phyloP scores from a whole-genome alignment of 2,888 invertebrate genomes.

The Drosophila crucigera region DNA sequence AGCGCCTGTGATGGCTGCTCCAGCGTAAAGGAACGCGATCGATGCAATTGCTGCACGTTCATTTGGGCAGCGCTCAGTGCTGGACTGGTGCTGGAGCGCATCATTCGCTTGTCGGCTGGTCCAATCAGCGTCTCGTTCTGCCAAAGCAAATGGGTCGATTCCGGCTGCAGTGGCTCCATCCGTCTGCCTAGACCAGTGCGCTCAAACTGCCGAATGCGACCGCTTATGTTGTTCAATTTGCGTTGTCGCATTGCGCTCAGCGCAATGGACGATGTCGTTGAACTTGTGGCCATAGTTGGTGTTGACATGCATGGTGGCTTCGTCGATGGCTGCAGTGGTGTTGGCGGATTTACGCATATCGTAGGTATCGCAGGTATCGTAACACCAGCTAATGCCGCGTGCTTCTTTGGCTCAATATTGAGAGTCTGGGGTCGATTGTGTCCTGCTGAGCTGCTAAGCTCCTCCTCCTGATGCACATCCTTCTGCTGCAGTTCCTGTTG shows the following conservation, averaged over 20 bases:
- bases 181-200: not conserved
- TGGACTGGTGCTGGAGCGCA: slow-evolving; percentile 81
- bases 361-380: slow-evolving; percentile 59
- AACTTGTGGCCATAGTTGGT: not conserved
- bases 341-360: slow-evolving; percentile 83
- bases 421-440: slow-evolving; percentile 54
- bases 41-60: slow-evolving; percentile 83
- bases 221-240: slow-evolving; percentile 48
- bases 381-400: not conserved
- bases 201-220: slow-evolving; percentile 55
- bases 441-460: not conserved
- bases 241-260: slow-evolving; percentile 22
- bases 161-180: not conserved
- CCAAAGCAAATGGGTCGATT: slow-evolving; percentile 28
- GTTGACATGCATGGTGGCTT: slow-evolving; percentile 9
- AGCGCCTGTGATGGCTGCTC: slow-evolving; percentile 92
- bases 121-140: slow-evolving; percentile 12
- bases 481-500: slow-evolving; percentile 6
- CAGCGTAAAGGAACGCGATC: slow-evolving; percentile 92
- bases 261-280: not conserved
- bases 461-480: not conserved
- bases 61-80: slow-evolving; percentile 46
- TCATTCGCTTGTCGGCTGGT: slow-evolving; percentile 46
- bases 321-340: slow-evolving; percentile 57
- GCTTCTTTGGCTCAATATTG: slow-evolving; percentile 33